These are phyloP conservation scores for Kuschelorhynchus macadamiae DNA, from an alignment of 2,888 invertebrate species.

Conservation along the genomic window DNA sequence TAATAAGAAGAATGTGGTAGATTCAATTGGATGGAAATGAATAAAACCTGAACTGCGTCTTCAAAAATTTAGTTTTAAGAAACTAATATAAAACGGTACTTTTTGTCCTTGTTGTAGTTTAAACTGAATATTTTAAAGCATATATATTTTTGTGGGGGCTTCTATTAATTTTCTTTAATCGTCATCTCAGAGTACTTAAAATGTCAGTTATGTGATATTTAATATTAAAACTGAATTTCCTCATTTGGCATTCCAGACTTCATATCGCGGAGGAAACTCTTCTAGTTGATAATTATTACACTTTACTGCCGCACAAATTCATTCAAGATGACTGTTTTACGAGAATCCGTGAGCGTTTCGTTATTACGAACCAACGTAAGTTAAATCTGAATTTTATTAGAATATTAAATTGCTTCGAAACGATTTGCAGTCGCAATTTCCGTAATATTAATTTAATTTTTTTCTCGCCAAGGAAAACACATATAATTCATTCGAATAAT, in stretches of 20 bases:
- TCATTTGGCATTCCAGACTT: conserved; percentile 21
- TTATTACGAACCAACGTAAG: conserved; percentile 28
- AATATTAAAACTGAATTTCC: conserved; percentile 17
- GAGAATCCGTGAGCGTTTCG: conserved; percentile 32
- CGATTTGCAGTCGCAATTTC: background rate
- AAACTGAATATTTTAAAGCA: too few species aligned
- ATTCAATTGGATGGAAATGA: too few species aligned
- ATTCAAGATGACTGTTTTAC: conserved; percentile 33
- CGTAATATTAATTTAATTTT: background rate
- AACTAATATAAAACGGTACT: too few species aligned
- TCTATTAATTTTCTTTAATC: too few species aligned
- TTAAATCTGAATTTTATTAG: conserved; percentile 31
- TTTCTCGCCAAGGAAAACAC: too few species aligned
- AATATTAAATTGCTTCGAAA: conserved; percentile 10
- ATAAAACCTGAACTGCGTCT: too few species aligned
- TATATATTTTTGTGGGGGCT: too few species aligned
- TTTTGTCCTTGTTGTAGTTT: too few species aligned
- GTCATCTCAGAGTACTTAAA: conserved; percentile 1
- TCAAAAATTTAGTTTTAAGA: too few species aligned
- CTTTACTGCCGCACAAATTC: conserved; percentile 39
- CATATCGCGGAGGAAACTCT: conserved; percentile 25
- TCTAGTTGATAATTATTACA: conserved; percentile 37
- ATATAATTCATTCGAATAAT: too few species aligned
- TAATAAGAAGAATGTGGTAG: too few species aligned
- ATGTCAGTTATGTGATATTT: conserved; percentile 1